Conservation (phyloP, 37 sponge, comb jelly and placozoan species). For the Halisarca cf. caerulea region DNA sequence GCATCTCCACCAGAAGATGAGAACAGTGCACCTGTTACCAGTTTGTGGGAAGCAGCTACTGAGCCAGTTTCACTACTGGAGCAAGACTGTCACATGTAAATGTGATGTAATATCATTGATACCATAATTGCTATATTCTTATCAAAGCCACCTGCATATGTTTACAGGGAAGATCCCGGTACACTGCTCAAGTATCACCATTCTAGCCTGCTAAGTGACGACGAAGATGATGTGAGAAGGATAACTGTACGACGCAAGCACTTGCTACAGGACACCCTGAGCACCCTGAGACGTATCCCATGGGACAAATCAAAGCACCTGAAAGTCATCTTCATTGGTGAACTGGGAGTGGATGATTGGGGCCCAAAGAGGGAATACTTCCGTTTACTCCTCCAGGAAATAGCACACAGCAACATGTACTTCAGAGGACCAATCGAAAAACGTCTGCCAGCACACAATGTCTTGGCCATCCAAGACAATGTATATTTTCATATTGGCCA, state of each 20-base stretch:
- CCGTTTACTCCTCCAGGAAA: neutral
- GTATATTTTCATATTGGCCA: neutral
- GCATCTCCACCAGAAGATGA: neutral
- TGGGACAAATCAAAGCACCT: constrained; percentile 7
- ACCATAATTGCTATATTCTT: neutral
- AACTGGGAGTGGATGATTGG: neutral
- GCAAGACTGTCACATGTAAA: neutral
- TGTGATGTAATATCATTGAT: neutral
- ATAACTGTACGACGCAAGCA: neutral
- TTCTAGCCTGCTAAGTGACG: neutral
- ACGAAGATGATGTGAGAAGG: neutral
- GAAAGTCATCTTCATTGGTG: neutral
- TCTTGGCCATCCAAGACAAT: neutral
- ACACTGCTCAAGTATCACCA: neutral
- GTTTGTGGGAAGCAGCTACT: neutral
- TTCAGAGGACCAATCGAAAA: neutral
- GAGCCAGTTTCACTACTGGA: neutral
- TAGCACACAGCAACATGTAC: neutral
- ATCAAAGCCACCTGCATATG: neutral
- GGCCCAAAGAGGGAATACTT: constrained; percentile 5
- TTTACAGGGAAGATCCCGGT: constrained; percentile 2
- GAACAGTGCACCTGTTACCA: neutral
- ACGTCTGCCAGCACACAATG: constrained; percentile 8
- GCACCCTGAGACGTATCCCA: neutral
- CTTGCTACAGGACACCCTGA: neutral